Conservation (phyloP, 2,888 invertebrate genomes). For the Himalopsyche kuldschensis region DNA sequence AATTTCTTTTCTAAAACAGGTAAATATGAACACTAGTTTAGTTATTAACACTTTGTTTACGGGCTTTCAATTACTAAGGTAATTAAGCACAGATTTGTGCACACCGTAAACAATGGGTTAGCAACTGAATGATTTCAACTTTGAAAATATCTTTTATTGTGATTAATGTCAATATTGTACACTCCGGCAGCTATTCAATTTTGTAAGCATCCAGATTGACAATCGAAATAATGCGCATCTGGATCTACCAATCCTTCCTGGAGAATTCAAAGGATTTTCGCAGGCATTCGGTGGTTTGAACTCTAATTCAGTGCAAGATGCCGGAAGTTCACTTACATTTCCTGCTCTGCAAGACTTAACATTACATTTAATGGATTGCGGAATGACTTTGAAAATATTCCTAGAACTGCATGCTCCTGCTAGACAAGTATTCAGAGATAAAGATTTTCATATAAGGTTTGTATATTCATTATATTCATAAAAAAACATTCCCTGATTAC, state of each 20-base stretch:
- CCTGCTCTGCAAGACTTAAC: conserved; percentile 66
- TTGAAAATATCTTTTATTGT: no score
- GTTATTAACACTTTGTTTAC: no score
- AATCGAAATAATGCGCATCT: conserved; percentile 51
- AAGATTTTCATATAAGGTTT: conserved; percentile 62
- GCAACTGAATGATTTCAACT: neutral
- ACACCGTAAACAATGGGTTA: no score
- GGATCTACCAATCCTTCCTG: conserved; percentile 55
- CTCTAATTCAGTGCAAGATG: neutral
- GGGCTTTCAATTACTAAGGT: no score
- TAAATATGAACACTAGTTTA: no score
- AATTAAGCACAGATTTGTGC: no score
- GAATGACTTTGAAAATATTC: conserved; percentile 69
- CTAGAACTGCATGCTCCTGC: conserved; percentile 67
- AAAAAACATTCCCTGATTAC: no score
- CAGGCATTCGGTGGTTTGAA: conserved; percentile 49
- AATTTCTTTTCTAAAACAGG: conserved; percentile 59
- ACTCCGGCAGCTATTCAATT: conserved; percentile 53
- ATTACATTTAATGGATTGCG: conserved; percentile 69
- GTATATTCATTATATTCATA: neutral
- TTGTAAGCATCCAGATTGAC: conserved; percentile 57
- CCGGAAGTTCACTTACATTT: conserved; percentile 50
- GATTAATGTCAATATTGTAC: neutral
- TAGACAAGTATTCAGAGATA: conserved; percentile 57
- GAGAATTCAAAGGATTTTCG: conserved; percentile 54